Percentiles rank a stretch among this genome's conserved stretches.
Conservation (phyloP, 2,797 vertebrate genomes). For the Gallinago stenura region DNA sequence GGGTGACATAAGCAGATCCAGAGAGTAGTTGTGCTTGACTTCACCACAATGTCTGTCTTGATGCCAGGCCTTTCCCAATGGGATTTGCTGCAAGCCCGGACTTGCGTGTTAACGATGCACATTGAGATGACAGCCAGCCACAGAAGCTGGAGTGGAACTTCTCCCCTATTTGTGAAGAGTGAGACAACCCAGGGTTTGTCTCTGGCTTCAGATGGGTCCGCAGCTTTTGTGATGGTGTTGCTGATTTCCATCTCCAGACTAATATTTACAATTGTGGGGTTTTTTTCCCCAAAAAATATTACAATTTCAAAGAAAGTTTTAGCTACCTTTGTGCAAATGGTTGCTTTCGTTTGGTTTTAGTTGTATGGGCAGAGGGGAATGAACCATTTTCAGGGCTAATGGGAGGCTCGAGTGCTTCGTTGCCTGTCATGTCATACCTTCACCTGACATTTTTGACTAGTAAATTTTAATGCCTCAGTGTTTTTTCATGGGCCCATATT, state of each 20-base stretch:
- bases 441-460: background rate
- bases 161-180: rapidly evolving
- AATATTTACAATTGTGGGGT: rapidly evolving
- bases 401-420: background rate
- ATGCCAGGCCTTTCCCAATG: background rate
- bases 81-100: background rate
- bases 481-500: background rate
- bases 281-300: background rate
- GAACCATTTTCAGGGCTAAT: background rate
- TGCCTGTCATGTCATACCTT: background rate
- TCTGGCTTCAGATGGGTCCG: background rate
- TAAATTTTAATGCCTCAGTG: background rate
- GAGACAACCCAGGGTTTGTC: background rate
- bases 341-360: background rate
- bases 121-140: background rate
- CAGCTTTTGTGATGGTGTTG: background rate
- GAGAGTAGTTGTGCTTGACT: background rate
- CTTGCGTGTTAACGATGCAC: background rate
- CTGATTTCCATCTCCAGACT: background rate
- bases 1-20: background rate
- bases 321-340: background rate
- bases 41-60: background rate
- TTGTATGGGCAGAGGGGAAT: background rate
- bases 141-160: background rate
- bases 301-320: background rate